Evolutionary conservation across 2,888 invertebrate genomes (phyloP).

Genomic region (Scrobipalpa atriplicella): DNA sequence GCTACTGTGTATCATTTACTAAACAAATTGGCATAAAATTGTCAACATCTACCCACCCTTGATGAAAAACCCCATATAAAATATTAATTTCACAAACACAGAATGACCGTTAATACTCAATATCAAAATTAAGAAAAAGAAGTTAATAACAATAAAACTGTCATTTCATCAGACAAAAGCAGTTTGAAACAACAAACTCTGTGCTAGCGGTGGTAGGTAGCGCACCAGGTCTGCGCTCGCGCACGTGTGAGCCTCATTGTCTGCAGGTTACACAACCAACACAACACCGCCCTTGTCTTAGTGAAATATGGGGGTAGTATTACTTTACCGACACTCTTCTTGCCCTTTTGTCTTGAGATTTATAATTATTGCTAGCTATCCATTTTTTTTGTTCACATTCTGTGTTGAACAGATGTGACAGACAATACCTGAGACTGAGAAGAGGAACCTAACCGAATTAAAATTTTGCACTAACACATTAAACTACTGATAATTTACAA

Average conservation of each 20-base stretch:
- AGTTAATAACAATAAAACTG: neutral
- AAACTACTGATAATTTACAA: too few species aligned
- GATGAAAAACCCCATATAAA: too few species aligned
- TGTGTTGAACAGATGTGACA: neutral
- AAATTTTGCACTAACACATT: too few species aligned
- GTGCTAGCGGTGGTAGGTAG: neutral
- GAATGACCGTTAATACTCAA: too few species aligned
- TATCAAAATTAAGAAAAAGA: too few species aligned
- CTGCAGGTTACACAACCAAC: slow-evolving; percentile 39
- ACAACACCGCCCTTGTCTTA: slow-evolving; percentile 30
- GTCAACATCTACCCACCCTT: too few species aligned
- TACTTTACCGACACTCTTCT: slow-evolving; percentile 47
- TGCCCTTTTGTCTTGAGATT: slow-evolving; percentile 37
- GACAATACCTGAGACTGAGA: too few species aligned
- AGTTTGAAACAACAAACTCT: neutral
- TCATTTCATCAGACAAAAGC: neutral
- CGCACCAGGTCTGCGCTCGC: slow-evolving; percentile 32
- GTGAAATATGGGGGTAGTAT: slow-evolving; percentile 49
- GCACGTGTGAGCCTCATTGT: slow-evolving; percentile 69
- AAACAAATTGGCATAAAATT: too few species aligned
- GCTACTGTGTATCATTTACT: too few species aligned
- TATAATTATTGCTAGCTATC: slow-evolving; percentile 11
- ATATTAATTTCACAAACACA: too few species aligned
- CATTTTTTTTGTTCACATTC: neutral
- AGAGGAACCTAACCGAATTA: too few species aligned